Evolutionary conservation across 2,888 invertebrate genomes (phyloP).

Genomic region (Zhuqinia jingwanae): DNA sequence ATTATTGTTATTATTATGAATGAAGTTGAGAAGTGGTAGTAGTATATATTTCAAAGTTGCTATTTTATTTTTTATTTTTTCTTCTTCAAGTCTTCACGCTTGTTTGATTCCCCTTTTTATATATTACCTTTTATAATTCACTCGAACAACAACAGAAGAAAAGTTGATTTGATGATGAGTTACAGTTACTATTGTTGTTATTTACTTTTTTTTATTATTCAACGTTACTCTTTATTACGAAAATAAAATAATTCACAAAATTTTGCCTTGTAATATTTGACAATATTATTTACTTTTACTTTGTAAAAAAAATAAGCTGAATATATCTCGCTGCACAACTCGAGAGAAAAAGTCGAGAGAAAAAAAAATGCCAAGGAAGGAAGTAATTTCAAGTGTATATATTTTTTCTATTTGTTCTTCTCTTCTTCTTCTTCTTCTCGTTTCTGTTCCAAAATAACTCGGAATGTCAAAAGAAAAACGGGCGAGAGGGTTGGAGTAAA

Average conservation of each 20-base stretch:
- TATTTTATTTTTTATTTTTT: not conserved
- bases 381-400: slow-evolving; percentile 43
- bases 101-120: slow-evolving; percentile 49
- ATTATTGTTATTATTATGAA: slow-evolving; percentile 18
- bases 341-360: no score
- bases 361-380: slow-evolving; percentile 42
- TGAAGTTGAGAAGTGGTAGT: slow-evolving; percentile 48
- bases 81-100: slow-evolving; percentile 52
- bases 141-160: not conserved
- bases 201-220: not conserved
- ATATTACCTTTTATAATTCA: slow-evolving; percentile 34
- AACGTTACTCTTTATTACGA: not conserved
- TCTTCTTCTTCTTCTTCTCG: not conserved
- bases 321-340: not conserved
- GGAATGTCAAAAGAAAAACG: slow-evolving; percentile 30
- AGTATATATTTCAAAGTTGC: no score
- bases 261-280: no score
- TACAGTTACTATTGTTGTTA: slow-evolving; percentile 44
- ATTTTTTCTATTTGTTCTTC: not conserved
- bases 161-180: not conserved
- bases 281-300: not conserved
- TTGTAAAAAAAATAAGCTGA: slow-evolving; percentile 39
- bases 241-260: no score
- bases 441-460: slow-evolving; percentile 67
- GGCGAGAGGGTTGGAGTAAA: slow-evolving; percentile 26